Percentiles rank a stretch among this genome's conserved stretches.
Evolutionary conservation across 2,888 invertebrate genomes (phyloP).

Genomic region (Candidula unifasciata): DNA sequence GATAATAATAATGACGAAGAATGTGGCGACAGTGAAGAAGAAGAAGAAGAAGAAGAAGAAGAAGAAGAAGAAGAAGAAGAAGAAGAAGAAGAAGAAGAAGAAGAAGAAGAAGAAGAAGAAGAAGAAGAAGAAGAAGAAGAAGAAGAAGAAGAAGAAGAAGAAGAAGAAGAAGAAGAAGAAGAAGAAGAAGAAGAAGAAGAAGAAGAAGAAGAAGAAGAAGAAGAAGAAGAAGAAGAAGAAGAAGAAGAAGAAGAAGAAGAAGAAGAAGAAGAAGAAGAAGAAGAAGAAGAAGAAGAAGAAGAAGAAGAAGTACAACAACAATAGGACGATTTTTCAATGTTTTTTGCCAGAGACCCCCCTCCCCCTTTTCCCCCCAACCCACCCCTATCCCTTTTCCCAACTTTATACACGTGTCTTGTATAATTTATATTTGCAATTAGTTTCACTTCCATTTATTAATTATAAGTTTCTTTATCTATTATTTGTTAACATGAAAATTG

Average conservation of each 20-base stretch:
- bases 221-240: constrained; percentile 12
- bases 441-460: no score
- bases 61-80: constrained; percentile 4
- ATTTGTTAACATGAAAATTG: no score
- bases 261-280: background rate
- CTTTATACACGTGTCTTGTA: no score
- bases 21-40: no score
- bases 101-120: constrained; percentile 18
- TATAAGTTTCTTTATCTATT: no score
- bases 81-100: constrained; percentile 7
- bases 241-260: background rate
- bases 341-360: no score
- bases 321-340: no score
- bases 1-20: no score
- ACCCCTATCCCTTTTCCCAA: no score
- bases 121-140: constrained; percentile 40
- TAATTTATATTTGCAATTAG: no score
- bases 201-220: background rate
- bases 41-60: background rate
- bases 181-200: constrained; percentile 39
- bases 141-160: constrained; percentile 30
- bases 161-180: constrained; percentile 46
- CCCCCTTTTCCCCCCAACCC: no score
- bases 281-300: background rate
- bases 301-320: background rate